A percentile compares a stretch with the other conserved stretches of the same genome.
Conservation (phyloP, 2,888 invertebrate genomes). For the Cantharis rustica region DNA sequence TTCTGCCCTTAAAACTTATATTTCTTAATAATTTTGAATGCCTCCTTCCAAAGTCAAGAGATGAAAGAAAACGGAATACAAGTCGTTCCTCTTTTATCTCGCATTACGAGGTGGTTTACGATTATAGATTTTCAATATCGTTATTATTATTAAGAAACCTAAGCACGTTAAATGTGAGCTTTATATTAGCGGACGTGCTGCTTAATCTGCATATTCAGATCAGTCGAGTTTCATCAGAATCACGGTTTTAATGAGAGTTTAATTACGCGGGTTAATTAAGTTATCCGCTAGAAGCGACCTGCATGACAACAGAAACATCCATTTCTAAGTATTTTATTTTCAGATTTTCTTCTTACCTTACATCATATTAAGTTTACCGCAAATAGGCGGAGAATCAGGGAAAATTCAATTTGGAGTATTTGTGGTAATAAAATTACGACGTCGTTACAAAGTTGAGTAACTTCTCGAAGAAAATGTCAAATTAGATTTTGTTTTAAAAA, state of each 20-base stretch:
- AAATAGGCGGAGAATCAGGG: neutral
- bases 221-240: slow-evolving; percentile 45
- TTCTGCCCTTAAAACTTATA: neutral
- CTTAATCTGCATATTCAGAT: slow-evolving; percentile 52
- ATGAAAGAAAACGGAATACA: neutral
- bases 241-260: slow-evolving; percentile 50
- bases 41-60: neutral
- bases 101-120: neutral
- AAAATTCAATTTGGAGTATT: neutral
- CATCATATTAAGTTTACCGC: neutral
- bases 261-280: slow-evolving; percentile 48
- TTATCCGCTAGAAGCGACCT: slow-evolving; percentile 41
- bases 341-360: neutral
- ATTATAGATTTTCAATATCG: neutral
- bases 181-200: slow-evolving; percentile 44
- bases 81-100: neutral
- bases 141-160: slow-evolving; percentile 39
- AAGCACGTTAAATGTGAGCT: slow-evolving; percentile 43
- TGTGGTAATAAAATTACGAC: neutral
- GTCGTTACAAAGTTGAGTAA: neutral
- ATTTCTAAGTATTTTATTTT: slow-evolving; percentile 20
- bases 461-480: neutral
- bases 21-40: neutral
- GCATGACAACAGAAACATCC: slow-evolving; percentile 30
- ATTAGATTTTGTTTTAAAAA: neutral